Evolutionary conservation across 2,113 vertebrate genomes (phyloP), one percentile per base, ranked within the genome.

Genomic region (Oplegnathus fasciatus): DNA sequence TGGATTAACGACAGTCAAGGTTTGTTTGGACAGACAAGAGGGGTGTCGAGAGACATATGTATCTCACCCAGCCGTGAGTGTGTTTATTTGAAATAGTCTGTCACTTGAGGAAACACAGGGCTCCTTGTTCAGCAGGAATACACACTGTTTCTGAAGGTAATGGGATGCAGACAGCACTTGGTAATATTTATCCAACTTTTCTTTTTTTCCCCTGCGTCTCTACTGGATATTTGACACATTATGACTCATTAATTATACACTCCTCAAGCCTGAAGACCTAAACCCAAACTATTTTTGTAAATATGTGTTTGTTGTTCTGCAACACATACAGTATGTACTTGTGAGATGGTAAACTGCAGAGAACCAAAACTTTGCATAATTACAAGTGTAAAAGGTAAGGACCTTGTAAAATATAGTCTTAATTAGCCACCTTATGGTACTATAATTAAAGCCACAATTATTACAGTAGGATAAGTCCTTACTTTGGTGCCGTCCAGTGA

Each of bases 11-110:
- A 40, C 32, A 5, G 40, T 22, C 48, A 40, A 64, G 7, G 84
- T 88, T 92, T 93, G 74, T 93, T 92, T 91, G 69, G 62, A 78
- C 46, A 77, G 77, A 85, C 62, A 57, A 77, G 75, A 82, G 44
- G 28, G 64, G 78, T 46, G 78, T 68, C 26, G 34, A 60, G 22
- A 71, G 58, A 82, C 75, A 82, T 79, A 28, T 86, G 77, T 50
- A 60, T 78, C 34, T 89, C 72, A 77, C 46, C 75, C 72, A 85
- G 75, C 75, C 73, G 24, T 88, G 87, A 44, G 68, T 15, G 69
- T 89, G 74, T 90, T 91, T 92, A 86, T 92, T 85, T 93, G 76
- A 77, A 88, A 82, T 18, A 18, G 40, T 83, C 73, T 73, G 70
- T 83, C 82, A 77, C 75, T 80, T 69, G 54, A 55, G 81, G 67